Evolutionary conservation across 2,888 invertebrate genomes (phyloP), one percentile per base, ranked within the genome.

Genomic region (Amiota minor): DNA sequence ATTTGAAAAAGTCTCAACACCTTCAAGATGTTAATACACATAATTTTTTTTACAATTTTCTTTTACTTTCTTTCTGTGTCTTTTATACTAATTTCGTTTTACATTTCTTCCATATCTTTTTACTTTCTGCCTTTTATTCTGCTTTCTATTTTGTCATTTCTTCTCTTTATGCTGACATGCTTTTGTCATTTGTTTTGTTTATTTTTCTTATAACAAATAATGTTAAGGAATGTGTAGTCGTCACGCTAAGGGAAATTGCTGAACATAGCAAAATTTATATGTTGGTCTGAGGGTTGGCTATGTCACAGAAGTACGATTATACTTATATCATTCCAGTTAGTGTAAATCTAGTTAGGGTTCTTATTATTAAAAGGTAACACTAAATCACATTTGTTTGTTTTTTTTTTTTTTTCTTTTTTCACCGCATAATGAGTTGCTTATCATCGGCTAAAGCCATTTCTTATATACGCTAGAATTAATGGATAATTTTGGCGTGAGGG

Each of bases 141-240:
- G 62, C 71, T 61, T 64, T 59, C 72, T 55, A 65, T 69, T 23
- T 72, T 70, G n/a, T 70, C 35, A 35, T 35, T 71, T 67, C 55
- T 61, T n/a, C 62, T 74, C 70, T 77, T 81, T 80, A 75, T 81
- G 79, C 80, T 80, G 82, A 84, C 82, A 81, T 86, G 80, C 80
- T 79, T 80, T 78, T 84, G 83, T 82, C 85, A 85, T 87, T 86
- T 87, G 87, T 87, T 87, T 85, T 86, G 84, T 86, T 87, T 87
- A 87, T 87, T 84, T 82, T 78, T 61, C 81, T 81, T 84, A 80
- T 86, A 87, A 84, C 86, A 87, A 87, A 87, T 87, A 85, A 87
- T 86, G 78, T 80, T 80, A 77, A 85, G 79, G 77, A 80, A 53
- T 61, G 62, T 35, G 62, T 35, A 74, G 20, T 59, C 53, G 11